These are phyloP conservation scores for Cyrtodaria siliqua DNA, from an alignment of 2,888 invertebrate species.

Conservation along the genomic window DNA sequence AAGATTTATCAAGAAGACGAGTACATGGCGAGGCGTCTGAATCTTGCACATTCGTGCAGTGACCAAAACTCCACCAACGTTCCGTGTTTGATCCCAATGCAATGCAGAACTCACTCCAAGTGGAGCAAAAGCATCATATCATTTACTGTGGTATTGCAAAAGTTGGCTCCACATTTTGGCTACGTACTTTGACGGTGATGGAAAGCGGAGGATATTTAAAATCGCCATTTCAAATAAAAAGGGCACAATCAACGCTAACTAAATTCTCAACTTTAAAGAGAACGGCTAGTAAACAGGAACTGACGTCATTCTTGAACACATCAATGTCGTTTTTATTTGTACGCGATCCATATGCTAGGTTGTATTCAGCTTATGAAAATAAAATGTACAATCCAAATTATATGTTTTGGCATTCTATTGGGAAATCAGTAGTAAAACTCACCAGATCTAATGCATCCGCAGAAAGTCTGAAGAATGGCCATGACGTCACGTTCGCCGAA, in stretches of 20 bases:
- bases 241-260: not conserved
- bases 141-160: slow-evolving; percentile 57
- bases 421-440: slow-evolving; percentile 50
- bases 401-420: slow-evolving; percentile 64
- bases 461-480: slow-evolving; percentile 61
- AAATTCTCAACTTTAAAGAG: slow-evolving; percentile 1
- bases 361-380: slow-evolving; percentile 74
- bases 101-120: slow-evolving; percentile 15
- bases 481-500: slow-evolving; percentile 74
- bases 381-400: slow-evolving; percentile 73
- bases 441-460: slow-evolving; percentile 30
- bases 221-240: slow-evolving; percentile 40
- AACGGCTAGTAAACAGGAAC: not conserved
- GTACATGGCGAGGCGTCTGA: not conserved
- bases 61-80: slow-evolving; percentile 23
- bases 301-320: slow-evolving; percentile 9
- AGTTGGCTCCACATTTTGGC: slow-evolving; percentile 56
- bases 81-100: slow-evolving; percentile 1
- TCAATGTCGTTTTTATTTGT: slow-evolving; percentile 70
- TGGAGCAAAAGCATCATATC: slow-evolving; percentile 29
- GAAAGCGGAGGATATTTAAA: not conserved
- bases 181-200: slow-evolving; percentile 45
- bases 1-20: not conserved
- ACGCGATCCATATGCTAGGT: slow-evolving; percentile 71
- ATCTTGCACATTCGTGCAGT: slow-evolving; percentile 5